These are phyloP conservation scores for Centropus bengalensis DNA, from an alignment of 2,113 vertebrate species.

Conservation along the genomic window DNA sequence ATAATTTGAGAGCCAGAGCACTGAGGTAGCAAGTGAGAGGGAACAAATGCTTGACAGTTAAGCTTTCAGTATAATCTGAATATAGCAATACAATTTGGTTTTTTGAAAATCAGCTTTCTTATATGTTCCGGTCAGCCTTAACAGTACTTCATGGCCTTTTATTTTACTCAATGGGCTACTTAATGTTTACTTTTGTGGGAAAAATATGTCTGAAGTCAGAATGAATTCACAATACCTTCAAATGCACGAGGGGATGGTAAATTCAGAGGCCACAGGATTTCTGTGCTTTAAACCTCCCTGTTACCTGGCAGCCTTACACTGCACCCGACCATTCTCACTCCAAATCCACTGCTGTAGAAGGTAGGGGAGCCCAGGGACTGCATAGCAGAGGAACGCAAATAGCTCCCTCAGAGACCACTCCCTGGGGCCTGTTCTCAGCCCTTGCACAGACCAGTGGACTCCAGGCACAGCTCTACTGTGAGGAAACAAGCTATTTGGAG, in stretches of 20 bases:
- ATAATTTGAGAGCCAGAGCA: no score
- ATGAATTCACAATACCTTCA: not conserved
- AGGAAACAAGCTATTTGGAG: not conserved
- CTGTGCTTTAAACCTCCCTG: not conserved
- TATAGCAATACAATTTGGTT: not conserved
- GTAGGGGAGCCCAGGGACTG: no score
- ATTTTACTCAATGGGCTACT: not conserved
- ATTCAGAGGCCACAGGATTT: fast-evolving
- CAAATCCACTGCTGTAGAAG: not conserved
- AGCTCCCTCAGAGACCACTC: not conserved
- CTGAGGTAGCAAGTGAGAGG: fast-evolving
- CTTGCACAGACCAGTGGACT: not conserved
- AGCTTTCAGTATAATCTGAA: not conserved
- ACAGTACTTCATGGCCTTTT: not conserved
- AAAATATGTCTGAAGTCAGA: not conserved
- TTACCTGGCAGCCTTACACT: fast-evolving
- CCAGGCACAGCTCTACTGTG: not conserved
- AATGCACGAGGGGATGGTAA: fast-evolving
- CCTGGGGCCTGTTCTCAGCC: not conserved
- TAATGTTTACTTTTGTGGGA: not conserved
- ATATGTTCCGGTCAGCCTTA: not conserved
- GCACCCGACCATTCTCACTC: fast-evolving
- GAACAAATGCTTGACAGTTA: fast-evolving
- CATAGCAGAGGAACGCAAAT: not conserved
- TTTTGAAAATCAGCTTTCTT: not conserved